A percentile compares a stretch with the other conserved stretches of the same genome.
phyloP scores from a whole-genome alignment of 2,113 vertebrate genomes.

The Edolisoma coerulescens region DNA sequence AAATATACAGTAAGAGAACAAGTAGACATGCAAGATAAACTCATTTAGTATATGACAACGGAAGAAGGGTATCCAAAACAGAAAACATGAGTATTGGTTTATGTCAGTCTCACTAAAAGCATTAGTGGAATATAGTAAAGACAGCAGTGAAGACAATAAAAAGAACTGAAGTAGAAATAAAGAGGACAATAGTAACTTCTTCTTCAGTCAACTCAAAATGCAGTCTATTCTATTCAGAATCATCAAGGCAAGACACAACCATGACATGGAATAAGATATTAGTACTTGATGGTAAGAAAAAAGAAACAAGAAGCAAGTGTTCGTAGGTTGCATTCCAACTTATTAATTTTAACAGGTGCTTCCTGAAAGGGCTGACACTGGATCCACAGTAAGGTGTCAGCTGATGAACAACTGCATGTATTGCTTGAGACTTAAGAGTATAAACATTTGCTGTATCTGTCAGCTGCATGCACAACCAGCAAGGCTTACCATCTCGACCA shows the following conservation, averaged over 20 bases:
- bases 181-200: not conserved
- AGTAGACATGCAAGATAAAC: not conserved
- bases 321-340: slow-evolving; percentile 13
- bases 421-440: not conserved
- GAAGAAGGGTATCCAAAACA: not conserved
- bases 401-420: slow-evolving; percentile 65
- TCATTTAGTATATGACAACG: not conserved
- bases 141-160: not conserved
- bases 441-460: slow-evolving; percentile 6
- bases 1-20: not conserved
- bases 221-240: not conserved
- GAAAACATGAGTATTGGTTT: not conserved
- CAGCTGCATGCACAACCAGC: not conserved
- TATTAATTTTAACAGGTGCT: slow-evolving; percentile 63
- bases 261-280: not conserved
- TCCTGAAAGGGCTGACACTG: slow-evolving; percentile 55
- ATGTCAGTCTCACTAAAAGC: not conserved
- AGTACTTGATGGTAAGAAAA: not conserved
- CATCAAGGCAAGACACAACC: not conserved
- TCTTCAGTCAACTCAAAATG: not conserved
- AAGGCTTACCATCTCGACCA: not conserved
- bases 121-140: not conserved
- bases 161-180: not conserved
- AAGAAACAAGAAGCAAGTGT: slow-evolving; percentile 60
- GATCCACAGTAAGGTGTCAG: slow-evolving; percentile 51